Conservation (phyloP, 2,797 vertebrate genomes). For the Catostomus latipinnis region DNA sequence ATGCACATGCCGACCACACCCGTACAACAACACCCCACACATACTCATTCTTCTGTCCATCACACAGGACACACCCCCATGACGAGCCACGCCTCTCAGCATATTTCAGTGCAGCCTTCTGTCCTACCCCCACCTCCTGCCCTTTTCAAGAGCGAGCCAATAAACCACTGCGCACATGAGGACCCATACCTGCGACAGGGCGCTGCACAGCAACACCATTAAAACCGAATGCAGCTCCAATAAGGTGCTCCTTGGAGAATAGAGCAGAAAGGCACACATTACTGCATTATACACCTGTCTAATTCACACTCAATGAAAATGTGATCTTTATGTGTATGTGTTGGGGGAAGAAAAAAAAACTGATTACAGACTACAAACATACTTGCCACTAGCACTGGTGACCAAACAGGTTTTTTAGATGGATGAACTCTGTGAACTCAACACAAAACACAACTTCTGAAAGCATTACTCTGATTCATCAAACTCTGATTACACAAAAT, state of each 20-base stretch:
- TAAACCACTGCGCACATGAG: conserved; percentile 91
- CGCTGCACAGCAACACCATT: conserved; percentile 85
- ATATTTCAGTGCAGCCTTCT: conserved; percentile 85
- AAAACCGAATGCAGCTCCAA: conserved; percentile 57
- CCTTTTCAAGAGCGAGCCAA: conserved; percentile 95
- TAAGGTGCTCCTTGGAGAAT: conserved; percentile 32
- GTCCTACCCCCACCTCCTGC: conserved; percentile 92
- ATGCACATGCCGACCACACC: conserved; percentile 87
- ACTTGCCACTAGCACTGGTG: conserved; percentile 62
- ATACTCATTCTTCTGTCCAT: conserved; percentile 78
- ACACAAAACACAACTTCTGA: conserved; percentile 35
- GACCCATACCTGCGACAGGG: conserved; percentile 91
- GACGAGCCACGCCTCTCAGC: conserved; percentile 79
- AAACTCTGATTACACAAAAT: not conserved
- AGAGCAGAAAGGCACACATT: conserved; percentile 46
- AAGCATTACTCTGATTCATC: conserved; percentile 15
- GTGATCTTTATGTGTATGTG: not conserved
- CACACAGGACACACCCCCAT: conserved; percentile 66
- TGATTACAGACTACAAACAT: conserved; percentile 29
- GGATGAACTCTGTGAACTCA: not conserved
- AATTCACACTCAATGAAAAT: not conserved
- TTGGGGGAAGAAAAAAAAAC: conserved; percentile 1
- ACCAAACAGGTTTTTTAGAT: conserved; percentile 19
- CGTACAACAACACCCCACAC: conserved; percentile 83
- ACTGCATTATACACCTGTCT: conserved; percentile 35